Evolutionary conservation across 2,888 invertebrate species (phyloP), one percentile per base, ranked within the genome.

Genomic region (Oxytorus armatus): DNA sequence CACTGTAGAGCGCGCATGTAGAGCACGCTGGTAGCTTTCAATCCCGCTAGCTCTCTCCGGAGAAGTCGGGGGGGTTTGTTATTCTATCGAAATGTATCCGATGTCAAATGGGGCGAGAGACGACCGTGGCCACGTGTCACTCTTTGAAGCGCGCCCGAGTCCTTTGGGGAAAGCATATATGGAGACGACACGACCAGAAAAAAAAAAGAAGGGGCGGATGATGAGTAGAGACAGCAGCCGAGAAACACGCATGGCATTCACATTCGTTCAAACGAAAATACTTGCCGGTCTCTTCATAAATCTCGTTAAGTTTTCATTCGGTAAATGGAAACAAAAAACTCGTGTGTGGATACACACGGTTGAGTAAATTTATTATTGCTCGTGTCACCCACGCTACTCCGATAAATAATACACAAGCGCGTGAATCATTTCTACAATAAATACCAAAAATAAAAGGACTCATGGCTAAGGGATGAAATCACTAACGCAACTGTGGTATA

Each of bases 231-330:
- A 74, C 47, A 74, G 44, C 53, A 21, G 44, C 14, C n/a, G 21
- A 18, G 57, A 78, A 66, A 63, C 66, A 61, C 53, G 66, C 63
- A 29, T 73, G 78, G 57, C 68, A 72, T 81, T 75, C 77, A 33
- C 66, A 55, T 72, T 36, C 75, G 75, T 55, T 57, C 49, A 47
- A 49, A 33, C 69, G 49, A 74, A 66, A 74, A 74, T 63, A 69
- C 74, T 87, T 86, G 86, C 75, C 77, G 33, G 47, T 72, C 42
- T 70, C 47, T 77, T 23, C 84, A 83, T 82, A 86, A 88, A 90
- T 87, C 88, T 88, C 86, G 88, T 89, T 88, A 90, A 88, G 84
- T 88, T 90, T 90, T 89, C 91, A 89, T 90, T 86, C 86, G 83
- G 82, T 86, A 86, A 88, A 88, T 89, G 89, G 74, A 77, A 57